phyloP scores from a whole-genome alignment of 2,888 invertebrate genomes.

The Dione vanillae region DNA sequence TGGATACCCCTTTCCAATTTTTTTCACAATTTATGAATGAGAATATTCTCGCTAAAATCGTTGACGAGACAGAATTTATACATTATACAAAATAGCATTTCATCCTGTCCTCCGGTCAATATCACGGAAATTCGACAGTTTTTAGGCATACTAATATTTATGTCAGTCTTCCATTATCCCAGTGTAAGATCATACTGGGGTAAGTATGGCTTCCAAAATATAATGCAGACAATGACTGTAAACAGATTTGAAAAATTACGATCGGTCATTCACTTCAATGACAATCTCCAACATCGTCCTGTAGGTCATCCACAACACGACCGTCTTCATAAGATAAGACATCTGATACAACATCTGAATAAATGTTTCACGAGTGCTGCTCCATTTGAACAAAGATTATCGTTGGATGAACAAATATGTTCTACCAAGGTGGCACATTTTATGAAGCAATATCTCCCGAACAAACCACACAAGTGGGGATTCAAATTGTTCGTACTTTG shows the following conservation, averaged over 20 bases:
- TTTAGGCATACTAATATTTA: constrained; percentile 43
- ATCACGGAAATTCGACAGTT: constrained; percentile 46
- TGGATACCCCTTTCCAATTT: constrained; percentile 35
- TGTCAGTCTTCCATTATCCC: constrained; percentile 46
- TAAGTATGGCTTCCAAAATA: constrained; percentile 45
- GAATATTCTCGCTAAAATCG: constrained; percentile 38
- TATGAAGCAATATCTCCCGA: constrained; percentile 46
- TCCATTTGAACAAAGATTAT: constrained; percentile 45
- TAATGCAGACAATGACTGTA: constrained; percentile 46
- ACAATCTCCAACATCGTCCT: constrained; percentile 38
- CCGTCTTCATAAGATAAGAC: constrained; percentile 48
- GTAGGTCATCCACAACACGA: constrained; percentile 43
- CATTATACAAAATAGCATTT: constrained; percentile 37
- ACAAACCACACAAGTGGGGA: too few relatives aligned
- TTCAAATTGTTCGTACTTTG: constrained; percentile 45
- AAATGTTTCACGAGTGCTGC: constrained; percentile 30
- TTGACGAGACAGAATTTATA: constrained; percentile 31
- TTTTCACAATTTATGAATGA: constrained; percentile 38
- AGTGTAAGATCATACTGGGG: constrained; percentile 47
- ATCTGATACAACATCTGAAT: constrained; percentile 42
- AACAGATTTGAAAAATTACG: constrained; percentile 46
- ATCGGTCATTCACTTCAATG: constrained; percentile 44
- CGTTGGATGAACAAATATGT: constrained; percentile 48
- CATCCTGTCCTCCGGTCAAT: constrained; percentile 38
- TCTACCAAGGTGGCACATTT: constrained; percentile 43